Conservation (phyloP, 2,797 vertebrate species). For the Micrastur ruficollis region DNA sequence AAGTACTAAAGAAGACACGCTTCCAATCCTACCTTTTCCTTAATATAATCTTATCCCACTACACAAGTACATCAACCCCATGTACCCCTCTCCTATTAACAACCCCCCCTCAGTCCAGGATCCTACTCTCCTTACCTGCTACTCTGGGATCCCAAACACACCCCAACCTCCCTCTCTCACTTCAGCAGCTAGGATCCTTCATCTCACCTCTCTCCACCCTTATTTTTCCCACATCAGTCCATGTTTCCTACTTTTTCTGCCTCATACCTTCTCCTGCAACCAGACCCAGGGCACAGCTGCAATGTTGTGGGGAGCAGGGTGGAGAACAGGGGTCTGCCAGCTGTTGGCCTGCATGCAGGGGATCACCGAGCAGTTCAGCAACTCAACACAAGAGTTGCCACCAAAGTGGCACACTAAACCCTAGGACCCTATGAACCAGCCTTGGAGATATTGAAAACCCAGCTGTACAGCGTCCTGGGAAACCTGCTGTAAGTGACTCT, state of each 20-base stretch:
- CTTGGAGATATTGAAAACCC: not conserved
- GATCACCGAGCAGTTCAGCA: not conserved
- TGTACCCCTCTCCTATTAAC: not conserved
- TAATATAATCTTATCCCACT: not conserved
- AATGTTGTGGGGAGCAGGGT: not conserved
- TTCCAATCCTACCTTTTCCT: not conserved
- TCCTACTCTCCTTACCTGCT: not conserved
- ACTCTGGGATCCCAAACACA: not conserved
- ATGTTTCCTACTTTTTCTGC: not conserved
- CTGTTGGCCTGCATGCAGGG: not conserved
- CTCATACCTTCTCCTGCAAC: not conserved
- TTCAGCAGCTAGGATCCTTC: not conserved
- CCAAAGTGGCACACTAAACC: not conserved
- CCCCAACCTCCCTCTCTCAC: not conserved
- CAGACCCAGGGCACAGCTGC: accelerated
- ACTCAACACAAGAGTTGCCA: not conserved
- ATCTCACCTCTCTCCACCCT: not conserved
- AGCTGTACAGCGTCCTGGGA: not conserved
- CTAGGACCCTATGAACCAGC: not conserved
- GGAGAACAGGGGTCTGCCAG: not conserved
- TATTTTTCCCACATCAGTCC: not conserved
- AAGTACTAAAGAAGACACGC: not conserved
- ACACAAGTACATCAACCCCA: not conserved
- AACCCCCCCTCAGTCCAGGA: not conserved
- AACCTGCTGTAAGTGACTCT: not conserved